Base-by-base conservation (phyloP, 2,113 vertebrate species). In the Numenius arquata region DNA sequence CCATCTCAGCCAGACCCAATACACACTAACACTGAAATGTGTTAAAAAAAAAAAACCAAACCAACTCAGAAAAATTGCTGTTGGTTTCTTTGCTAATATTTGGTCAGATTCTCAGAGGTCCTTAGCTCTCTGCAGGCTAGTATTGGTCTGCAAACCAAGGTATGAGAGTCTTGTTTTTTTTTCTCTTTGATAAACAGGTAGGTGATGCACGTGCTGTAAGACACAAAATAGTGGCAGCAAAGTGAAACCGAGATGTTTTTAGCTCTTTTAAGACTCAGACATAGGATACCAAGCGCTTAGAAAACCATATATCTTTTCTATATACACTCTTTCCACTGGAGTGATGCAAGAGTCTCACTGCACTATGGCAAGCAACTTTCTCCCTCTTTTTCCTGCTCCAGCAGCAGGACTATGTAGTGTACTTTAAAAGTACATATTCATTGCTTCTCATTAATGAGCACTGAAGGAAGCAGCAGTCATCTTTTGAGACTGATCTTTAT, bases 221-320 rank as follows among this genome's bases (percentile, higher is more conserved):
- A 40, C 22, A 45, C 12, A 36, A 55, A 63, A 25, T 29, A 27
- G 16, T 72, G 7, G 5, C 21, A 55, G 21, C n/a, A 56, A 48
- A 85, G 55, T 12, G 17, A 61, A 86, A 29, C 11, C 0, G 14
- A 75, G 74, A 19, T 26, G 8, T 1, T 82, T 89, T 50, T 50
- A 72, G 23, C 43, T 79, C 10, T 66, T 59, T 26, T 59, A 58
- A 61, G 26, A 75, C 20, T 80, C 36, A 23, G 50, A 48, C 10
- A 5, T 1, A 50, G 43, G 22, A 34, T 70, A 43, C 21, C 29
- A 53, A 67, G 41, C 32, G 20, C 23, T 40, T 55, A 40, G 16
- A 30, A 75, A 71, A 47, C 2, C 5, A 3, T 5, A 6, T 0
- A 0, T 66, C 8, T 76, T 76, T 19, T 47, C 29, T 65, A 1